Evolutionary conservation across 2,888 invertebrate genomes (phyloP), one percentile per base, ranked within the genome.

Genomic region (Adelphocoris suturalis): DNA sequence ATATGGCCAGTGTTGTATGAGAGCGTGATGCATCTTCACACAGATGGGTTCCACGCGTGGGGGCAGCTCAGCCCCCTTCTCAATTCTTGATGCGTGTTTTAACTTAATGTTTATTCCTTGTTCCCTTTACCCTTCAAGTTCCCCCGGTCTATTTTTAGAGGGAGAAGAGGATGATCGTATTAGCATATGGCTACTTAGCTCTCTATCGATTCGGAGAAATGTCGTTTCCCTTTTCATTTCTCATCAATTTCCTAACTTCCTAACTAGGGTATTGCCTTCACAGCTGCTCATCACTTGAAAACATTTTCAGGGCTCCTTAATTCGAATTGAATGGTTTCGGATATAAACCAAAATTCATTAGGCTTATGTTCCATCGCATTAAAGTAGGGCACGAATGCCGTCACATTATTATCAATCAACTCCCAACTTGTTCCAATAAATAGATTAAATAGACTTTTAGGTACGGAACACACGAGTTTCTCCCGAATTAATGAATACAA

Each of bases 171-270:
- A 57, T n/a, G 57, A 57, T 57, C 68, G 23, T 27, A 68, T 68
- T 68, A 68, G 12, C 68, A 68, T 27, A 68, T 68, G 68, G 68
- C 68, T 68, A 68, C 68, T 68, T 27, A 27, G 23, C 5, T 68
- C 68, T 68, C 19, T 68, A 68, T 68, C 27, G 68, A 68, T 68
- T 23, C 68, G 68, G 68, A 68, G 23, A 68, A 68, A 68, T 19
- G 4, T 19, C 68, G 12, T 23, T 19, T 19, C 61, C 61, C 11
- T n/a, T 61, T 14, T 12, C 57, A n/a, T 57, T 57, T n/a, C 57
- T n/a, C 57, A 57, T 68, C 68, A 68, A 23, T 19, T 68, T 68
- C 11, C 27, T 68, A 27, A 68, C 27, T 7, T 11, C 19, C 19
- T 3, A 12, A 68, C 19, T 19, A 12, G 19, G 68, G 12, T 68